Evolutionary conservation across 1,140 invertebrate species (phyloP).

Genomic region (Trichonephila clavata): DNA sequence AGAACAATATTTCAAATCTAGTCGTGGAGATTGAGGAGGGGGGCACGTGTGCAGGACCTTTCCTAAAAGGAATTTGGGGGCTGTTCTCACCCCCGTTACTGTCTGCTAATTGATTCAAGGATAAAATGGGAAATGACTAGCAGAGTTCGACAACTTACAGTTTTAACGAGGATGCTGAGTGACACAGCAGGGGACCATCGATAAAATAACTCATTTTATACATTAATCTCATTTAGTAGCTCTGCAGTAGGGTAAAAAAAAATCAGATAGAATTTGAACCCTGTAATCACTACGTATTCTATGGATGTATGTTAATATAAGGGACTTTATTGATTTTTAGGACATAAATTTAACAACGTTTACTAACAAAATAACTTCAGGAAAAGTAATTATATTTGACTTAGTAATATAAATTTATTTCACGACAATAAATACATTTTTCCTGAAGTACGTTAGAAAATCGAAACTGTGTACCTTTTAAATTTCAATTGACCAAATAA

Average conservation of each 20-base stretch:
- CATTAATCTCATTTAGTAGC: not conserved
- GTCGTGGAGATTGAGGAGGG: slow-evolving; percentile 6
- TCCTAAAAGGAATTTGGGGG: slow-evolving; percentile 42
- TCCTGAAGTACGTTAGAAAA: too few relatives aligned
- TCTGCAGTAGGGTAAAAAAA: not conserved
- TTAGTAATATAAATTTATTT: too few relatives aligned
- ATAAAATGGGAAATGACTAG: slow-evolving; percentile 42
- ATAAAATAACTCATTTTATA: slow-evolving; percentile 53
- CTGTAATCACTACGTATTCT: too few relatives aligned
- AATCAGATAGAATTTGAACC: too few relatives aligned
- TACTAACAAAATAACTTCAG: too few relatives aligned
- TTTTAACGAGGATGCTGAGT: slow-evolving; percentile 55
- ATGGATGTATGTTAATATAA: too few relatives aligned
- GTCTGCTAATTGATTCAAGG: slow-evolving; percentile 68
- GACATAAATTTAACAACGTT: too few relatives aligned
- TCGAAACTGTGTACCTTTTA: too few relatives aligned
- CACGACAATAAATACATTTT: too few relatives aligned
- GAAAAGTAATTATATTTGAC: too few relatives aligned
- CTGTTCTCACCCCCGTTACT: slow-evolving; percentile 15
- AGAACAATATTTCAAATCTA: slow-evolving; percentile 70
- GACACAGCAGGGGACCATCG: slow-evolving; percentile 14
- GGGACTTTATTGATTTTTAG: too few relatives aligned
- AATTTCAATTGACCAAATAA: too few relatives aligned
- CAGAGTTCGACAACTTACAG: slow-evolving; percentile 32
- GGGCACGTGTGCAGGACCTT: slow-evolving; percentile 34